A percentile compares a stretch with the other conserved stretches of the same genome.
Evolutionary conservation across 2,797 vertebrate species (phyloP).

Genomic region (Nothura maculosa): DNA sequence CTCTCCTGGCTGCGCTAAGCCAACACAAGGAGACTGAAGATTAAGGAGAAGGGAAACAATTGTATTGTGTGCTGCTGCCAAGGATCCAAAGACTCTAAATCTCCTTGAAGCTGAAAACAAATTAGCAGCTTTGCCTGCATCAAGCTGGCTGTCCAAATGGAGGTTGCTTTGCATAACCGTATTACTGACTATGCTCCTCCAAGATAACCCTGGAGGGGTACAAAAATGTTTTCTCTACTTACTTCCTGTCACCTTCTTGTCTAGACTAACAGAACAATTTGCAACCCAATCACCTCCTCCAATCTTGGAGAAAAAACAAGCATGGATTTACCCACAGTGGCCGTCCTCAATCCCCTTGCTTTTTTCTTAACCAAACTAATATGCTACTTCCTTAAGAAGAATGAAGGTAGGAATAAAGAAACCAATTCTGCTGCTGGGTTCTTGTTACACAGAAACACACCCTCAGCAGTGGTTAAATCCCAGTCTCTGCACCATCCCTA

Average conservation of each 20-base stretch:
- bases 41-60: conserved; percentile 71
- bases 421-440: background rate
- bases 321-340: background rate
- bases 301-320: background rate
- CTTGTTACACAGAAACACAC: background rate
- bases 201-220: conserved; percentile 63
- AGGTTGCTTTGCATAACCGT: conserved; percentile 48
- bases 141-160: conserved; percentile 52
- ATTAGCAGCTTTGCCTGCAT: conserved; percentile 77
- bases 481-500: background rate
- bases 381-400: background rate
- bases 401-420: background rate
- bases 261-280: conserved; percentile 24
- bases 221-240: conserved; percentile 67
- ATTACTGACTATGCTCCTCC: conserved; percentile 42
- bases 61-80: conserved; percentile 55
- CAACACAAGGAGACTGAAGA: conserved; percentile 51
- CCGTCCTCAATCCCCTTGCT: background rate
- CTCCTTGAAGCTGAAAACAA: conserved; percentile 80
- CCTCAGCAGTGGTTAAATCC: background rate
- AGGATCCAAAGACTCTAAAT: conserved; percentile 72
- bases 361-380: conserved; percentile 8
- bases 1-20: conserved; percentile 11
- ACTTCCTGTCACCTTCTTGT: conserved; percentile 57
- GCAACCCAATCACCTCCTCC: background rate